Evolutionary conservation across 2,797 vertebrate genomes (phyloP).

Genomic region (Gastrophryne carolinensis): DNA sequence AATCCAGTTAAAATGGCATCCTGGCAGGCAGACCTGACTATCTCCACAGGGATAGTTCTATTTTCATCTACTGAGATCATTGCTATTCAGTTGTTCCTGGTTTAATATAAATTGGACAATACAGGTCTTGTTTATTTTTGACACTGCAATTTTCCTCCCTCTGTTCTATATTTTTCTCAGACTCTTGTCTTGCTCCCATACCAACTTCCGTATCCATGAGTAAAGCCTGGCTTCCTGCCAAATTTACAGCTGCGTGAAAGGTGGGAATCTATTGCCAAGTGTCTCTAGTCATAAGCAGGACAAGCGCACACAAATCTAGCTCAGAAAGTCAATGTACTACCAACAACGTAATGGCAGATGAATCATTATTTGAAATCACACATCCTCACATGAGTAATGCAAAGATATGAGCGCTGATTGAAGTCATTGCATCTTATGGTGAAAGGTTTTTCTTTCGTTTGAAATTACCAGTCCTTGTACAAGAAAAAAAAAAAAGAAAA

Average conservation of each 20-base stretch:
- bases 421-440: too few species aligned
- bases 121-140: constrained; percentile 33
- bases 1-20: background rate
- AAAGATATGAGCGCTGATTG: too few species aligned
- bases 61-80: constrained; percentile 19
- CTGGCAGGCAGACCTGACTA: background rate
- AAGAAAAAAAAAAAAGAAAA: too few species aligned
- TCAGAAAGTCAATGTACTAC: too few species aligned
- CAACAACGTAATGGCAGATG: too few species aligned
- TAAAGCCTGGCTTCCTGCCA: background rate
- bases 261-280: background rate
- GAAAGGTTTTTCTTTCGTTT: too few species aligned
- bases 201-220: background rate
- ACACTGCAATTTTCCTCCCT: background rate
- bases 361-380: too few species aligned
- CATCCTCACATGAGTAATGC: too few species aligned
- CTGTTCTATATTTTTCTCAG: constrained; percentile 26
- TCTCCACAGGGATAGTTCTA: background rate
- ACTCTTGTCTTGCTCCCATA: constrained; percentile 29
- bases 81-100: constrained; percentile 6
- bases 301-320: background rate
- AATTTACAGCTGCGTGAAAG: background rate
- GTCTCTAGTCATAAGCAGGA: background rate
- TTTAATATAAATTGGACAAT: constrained; percentile 2
- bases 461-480: too few species aligned